Evolutionary conservation across 2,113 vertebrate genomes (phyloP).

Genomic region (Podocnemis expansa): DNA sequence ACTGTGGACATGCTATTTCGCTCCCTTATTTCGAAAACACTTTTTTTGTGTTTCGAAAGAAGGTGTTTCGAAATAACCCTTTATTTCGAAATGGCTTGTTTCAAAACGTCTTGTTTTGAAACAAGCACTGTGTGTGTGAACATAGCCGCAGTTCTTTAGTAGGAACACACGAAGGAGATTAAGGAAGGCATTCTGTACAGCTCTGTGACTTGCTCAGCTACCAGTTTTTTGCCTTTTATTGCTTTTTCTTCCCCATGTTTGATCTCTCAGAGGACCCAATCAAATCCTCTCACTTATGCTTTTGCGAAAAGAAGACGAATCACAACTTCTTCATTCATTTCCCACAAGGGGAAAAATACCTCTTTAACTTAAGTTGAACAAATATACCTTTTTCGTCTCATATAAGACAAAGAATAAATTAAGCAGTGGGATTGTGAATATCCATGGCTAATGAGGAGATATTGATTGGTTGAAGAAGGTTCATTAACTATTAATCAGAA

Average conservation of each 20-base stretch:
- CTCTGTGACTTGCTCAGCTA: conserved; percentile 14
- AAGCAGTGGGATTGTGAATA: not conserved
- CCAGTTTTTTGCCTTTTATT: conserved; percentile 32
- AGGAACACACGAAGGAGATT: conserved; percentile 39
- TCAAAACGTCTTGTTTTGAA: too few relatives aligned
- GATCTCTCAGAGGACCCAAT: conserved; percentile 10
- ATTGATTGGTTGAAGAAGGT: not conserved
- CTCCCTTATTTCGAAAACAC: too few relatives aligned
- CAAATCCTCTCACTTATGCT: conserved; percentile 31
- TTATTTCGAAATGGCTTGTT: too few relatives aligned
- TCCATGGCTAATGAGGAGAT: not conserved
- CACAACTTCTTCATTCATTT: conserved; percentile 36
- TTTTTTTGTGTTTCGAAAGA: too few relatives aligned
- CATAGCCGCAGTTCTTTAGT: conserved; percentile 53
- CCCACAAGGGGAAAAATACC: not conserved
- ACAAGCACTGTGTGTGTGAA: too few relatives aligned
- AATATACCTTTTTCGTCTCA: not conserved
- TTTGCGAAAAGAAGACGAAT: conserved; percentile 22
- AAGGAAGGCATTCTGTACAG: conserved; percentile 6
- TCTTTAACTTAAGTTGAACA: not conserved
- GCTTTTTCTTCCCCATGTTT: conserved; percentile 12
- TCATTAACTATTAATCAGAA: not conserved
- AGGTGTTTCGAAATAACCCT: too few relatives aligned
- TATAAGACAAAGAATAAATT: not conserved
- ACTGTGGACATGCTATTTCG: too few relatives aligned